Base-by-base conservation (phyloP, 2,113 vertebrate species). In the Crotophaga sulcirostris region DNA sequence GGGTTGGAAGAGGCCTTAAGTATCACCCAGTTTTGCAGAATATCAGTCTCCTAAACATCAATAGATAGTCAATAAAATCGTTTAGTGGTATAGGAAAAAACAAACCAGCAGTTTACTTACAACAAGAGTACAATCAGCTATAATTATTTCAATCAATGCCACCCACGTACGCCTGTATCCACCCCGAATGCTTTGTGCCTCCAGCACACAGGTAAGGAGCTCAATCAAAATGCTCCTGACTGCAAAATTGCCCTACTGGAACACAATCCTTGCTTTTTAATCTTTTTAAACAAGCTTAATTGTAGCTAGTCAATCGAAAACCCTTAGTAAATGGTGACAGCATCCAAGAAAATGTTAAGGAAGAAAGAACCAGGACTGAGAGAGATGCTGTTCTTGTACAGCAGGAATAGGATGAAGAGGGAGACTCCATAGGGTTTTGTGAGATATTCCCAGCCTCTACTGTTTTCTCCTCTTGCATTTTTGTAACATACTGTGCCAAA, bases 111-210 rank as follows among this genome's bases (percentile, higher is more conserved):
- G 45, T 64, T 84, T 91, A 20, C 11, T 16, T 5, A 4, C 11
- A 52, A 3, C 7, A 29, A 64, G 58, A 42, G 6, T 38, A 16
- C 62, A 38, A 87, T n/a, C n/a, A 11, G n/a, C 63, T 80, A 0
- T 34, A 31, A 56, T 25, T 26, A 19, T 11, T 81, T 62, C 33
- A 6, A 4, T 62, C 55, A 38, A 11, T 5, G 3, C 42, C 38
- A 26, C 25, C 14, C 23, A 2, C 1, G 0, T 1, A 10, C 2
- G 10, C 33, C 3, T 13, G 2, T 1, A 3, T 20, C 33, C 15
- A 15, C 45, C 56, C 23, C 44, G 21, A 44, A 31, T 2, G 40
- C 28, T 12, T 42, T 3, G 9, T 11, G 31, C 36, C 45, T 54
- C 14, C 9, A 36, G n/a, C 17, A 24, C 34, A 7, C 0, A 3